Base-by-base conservation (phyloP, 1,140 invertebrate species). In the Orchesella cincta region DNA sequence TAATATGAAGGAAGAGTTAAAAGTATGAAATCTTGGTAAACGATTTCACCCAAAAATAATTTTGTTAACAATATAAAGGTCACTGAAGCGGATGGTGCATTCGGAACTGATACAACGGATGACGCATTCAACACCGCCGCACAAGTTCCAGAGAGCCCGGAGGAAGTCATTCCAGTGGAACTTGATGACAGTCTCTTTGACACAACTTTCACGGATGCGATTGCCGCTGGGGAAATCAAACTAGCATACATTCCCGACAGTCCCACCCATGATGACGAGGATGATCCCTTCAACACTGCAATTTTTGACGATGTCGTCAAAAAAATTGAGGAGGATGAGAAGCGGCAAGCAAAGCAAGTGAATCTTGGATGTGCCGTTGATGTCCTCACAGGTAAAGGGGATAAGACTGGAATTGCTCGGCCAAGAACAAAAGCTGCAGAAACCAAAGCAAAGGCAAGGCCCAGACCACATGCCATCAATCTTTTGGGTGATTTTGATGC, bases 211-310 rank as follows among this genome's bases (percentile, higher is more conserved):
- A 89, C 95, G 18, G 94, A 95, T 84, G 92, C 90, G 51, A 90
- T 95, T 5, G 92, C 93, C 81, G 90, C 92, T 73, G 93, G 93
- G 77, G 93, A 95, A 84, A 89, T 95, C 16, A 93, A 93, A 87
- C 88, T 96, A 85, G 92, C 91, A 8, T 94, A 94, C 80, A 93
- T 96, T 73, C 93, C 94, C 1, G 93, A 91, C 51, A 90, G 93
- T 83, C 94, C 93, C 3, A 82, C 82, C 0, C 64, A 79, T 8
- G 81, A 80, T 33, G 83, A 89, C 70, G 91, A 91, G 77, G 88
- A 89, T 39, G 93, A 94, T 87, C 92, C 92, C 0, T 96, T 96
- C 84, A 94, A 96, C 83, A 96, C 94, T 18, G 92, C 93, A 0
- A 93, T 90, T 79, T 93, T 93, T 34, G 93, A 94, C 75, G 92